These are phyloP conservation scores for Siderastrea radians DNA, from an alignment of 92 coral and sea anemone genomes.

Conservation along the genomic window DNA sequence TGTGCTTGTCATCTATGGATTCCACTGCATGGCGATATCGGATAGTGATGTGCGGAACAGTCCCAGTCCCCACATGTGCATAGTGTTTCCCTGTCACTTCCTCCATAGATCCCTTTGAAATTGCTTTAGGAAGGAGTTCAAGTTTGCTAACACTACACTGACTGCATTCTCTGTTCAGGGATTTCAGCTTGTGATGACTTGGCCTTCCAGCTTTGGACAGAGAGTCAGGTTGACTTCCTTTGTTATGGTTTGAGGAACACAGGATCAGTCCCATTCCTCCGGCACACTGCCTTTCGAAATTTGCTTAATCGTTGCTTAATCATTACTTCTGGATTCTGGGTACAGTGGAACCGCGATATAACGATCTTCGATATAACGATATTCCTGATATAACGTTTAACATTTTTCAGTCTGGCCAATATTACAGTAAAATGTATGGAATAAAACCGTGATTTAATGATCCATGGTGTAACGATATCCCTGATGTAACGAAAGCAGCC, in stretches of 20 bases:
- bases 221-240: conserved; percentile 54
- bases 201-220: conserved; percentile 40
- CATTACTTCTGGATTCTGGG: too few relatives aligned
- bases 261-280: conserved; percentile 22
- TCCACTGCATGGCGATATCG: conserved; percentile 74
- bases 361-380: too few relatives aligned
- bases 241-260: conserved; percentile 47
- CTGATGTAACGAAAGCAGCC: too few relatives aligned
- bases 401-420: too few relatives aligned
- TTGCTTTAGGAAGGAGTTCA: conserved; percentile 56
- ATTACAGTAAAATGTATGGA: too few relatives aligned
- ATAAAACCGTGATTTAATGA: too few relatives aligned
- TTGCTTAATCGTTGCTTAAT: conserved; percentile 6
- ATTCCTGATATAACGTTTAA: too few relatives aligned
- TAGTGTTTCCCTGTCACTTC: too few relatives aligned
- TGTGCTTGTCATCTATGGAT: conserved; percentile 56
- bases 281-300: conserved; percentile 45
- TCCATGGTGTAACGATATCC: too few relatives aligned
- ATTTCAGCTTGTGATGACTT: conserved; percentile 53
- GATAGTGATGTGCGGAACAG: conserved; percentile 56
- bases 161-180: conserved; percentile 62
- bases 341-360: too few relatives aligned
- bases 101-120: too few relatives aligned
- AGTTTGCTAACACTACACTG: conserved; percentile 61
- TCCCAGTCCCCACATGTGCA: too few relatives aligned